These are phyloP conservation scores for Dreissena polymorpha DNA, from an alignment of 1,140 invertebrate species.

Conservation along the genomic window DNA sequence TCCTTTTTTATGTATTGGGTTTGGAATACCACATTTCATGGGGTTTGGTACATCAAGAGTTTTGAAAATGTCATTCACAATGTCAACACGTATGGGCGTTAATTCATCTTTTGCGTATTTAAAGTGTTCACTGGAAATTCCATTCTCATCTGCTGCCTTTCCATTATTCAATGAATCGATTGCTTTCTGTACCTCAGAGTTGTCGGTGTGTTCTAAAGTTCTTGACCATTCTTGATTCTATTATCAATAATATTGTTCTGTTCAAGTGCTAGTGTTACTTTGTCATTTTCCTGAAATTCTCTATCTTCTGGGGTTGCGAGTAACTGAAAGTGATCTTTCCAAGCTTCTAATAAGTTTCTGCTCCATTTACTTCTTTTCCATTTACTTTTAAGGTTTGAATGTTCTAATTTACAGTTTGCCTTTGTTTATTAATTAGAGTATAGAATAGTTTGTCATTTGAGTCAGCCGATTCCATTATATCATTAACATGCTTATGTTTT, in stretches of 20 bases:
- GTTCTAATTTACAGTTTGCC: neutral
- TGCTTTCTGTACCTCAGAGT: neutral
- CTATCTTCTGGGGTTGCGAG: neutral
- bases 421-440: neutral
- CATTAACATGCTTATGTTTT: neutral
- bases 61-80: neutral
- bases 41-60: neutral
- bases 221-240: neutral
- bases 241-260: neutral
- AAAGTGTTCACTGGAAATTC: slow-evolving; percentile 1
- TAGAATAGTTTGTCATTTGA: too few species aligned
- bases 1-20: slow-evolving; percentile 13
- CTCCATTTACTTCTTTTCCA: neutral
- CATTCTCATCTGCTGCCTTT: slow-evolving; percentile 2
- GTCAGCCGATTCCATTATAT: too few species aligned
- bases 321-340: neutral
- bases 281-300: neutral
- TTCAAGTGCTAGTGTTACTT: neutral
- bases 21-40: neutral
- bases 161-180: neutral
- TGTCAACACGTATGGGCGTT: neutral
- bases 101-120: neutral
- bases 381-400: neutral
- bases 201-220: neutral
- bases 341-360: neutral